A percentile compares a stretch with the other conserved stretches of the same genome.
Conservation (phyloP, 2,888 invertebrate genomes). For the Drosophila austrosaltans region DNA sequence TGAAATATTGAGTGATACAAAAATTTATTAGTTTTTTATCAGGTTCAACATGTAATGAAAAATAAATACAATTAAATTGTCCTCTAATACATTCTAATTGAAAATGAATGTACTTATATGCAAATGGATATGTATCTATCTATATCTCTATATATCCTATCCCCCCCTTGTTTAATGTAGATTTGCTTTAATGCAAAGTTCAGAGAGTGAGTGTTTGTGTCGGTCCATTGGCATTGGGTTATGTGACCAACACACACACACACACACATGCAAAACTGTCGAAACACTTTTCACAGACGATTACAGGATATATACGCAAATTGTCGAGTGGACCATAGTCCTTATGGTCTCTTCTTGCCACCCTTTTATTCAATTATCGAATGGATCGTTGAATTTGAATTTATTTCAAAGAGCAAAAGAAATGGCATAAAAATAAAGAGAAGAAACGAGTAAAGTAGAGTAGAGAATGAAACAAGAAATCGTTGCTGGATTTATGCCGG, state of each 20-base stretch:
- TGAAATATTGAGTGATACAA: too few species aligned
- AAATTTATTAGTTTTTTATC: too few species aligned
- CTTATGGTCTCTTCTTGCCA: background rate
- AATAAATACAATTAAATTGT: too few species aligned
- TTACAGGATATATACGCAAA: constrained; percentile 46
- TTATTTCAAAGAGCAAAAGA: constrained; percentile 4
- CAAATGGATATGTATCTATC: too few species aligned
- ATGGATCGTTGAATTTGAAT: constrained; percentile 31
- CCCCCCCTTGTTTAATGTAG: background rate
- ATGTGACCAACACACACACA: constrained; percentile 29
- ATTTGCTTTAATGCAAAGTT: background rate
- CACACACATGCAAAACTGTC: constrained; percentile 25
- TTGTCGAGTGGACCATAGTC: constrained; percentile 28
- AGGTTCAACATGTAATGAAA: too few species aligned
- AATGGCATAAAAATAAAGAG: constrained; percentile 16
- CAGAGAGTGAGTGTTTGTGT: background rate
- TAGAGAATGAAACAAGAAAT: constrained; percentile 25
- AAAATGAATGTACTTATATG: too few species aligned
- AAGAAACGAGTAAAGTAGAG: too few species aligned
- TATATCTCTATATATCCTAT: too few species aligned
- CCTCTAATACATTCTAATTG: too few species aligned
- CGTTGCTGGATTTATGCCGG: constrained; percentile 63
- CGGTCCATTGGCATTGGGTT: constrained; percentile 38
- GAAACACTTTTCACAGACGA: constrained; percentile 46
- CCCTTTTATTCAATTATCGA: constrained; percentile 49